These are phyloP conservation scores for Gastrophysa polygoni DNA, from an alignment of 2,888 invertebrate genomes.

Conservation along the genomic window DNA sequence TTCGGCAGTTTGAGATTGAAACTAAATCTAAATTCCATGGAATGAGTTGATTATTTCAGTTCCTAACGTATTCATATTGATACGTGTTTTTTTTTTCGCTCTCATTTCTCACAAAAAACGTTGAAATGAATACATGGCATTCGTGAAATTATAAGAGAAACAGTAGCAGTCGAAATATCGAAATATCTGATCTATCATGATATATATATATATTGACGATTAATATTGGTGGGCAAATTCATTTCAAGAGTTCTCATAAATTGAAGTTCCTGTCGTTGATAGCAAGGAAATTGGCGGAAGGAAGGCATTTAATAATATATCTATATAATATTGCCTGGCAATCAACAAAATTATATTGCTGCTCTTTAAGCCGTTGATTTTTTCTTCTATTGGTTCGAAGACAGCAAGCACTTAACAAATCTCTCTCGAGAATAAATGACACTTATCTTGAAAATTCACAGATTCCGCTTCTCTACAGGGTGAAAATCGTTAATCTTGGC, in stretches of 20 bases:
- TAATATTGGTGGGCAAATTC: not conserved
- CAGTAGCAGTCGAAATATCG: not conserved
- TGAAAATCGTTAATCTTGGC: no score
- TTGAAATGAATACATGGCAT: no score
- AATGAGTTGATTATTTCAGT: no score
- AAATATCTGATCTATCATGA: no score
- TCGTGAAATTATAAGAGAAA: not conserved
- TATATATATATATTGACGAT: not conserved
- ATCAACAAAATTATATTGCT: slow-evolving; percentile 40
- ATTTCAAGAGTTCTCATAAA: slow-evolving; percentile 24
- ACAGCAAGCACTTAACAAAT: slow-evolving; percentile 37
- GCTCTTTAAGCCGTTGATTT: slow-evolving; percentile 48
- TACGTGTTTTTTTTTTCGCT: no score
- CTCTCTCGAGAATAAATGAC: not conserved
- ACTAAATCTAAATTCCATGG: no score
- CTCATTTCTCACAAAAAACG: no score
- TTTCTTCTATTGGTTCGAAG: slow-evolving; percentile 38
- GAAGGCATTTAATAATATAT: slow-evolving; percentile 19
- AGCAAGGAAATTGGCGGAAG: slow-evolving; percentile 27
- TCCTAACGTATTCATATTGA: no score
- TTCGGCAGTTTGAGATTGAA: no score
- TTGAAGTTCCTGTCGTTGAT: slow-evolving; percentile 33
- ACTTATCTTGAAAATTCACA: not conserved
- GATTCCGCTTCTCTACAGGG: no score
- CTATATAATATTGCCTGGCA: slow-evolving; percentile 31